Base-by-base conservation (phyloP, 2,113 vertebrate genomes). In the Lepisosteus osseus region DNA sequence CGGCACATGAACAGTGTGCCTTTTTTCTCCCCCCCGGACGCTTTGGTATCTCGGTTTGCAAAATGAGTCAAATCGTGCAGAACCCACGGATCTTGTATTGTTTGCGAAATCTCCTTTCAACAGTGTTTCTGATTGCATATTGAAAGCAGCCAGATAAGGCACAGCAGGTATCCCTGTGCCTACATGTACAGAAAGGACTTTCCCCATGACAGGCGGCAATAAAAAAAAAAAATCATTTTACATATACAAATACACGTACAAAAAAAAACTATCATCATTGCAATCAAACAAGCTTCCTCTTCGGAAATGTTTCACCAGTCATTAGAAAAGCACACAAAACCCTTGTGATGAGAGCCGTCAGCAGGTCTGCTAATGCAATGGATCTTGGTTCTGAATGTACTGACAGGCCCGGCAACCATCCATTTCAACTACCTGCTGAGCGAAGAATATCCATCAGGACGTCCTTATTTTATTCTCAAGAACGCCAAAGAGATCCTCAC, bases 151-250 rank as follows among this genome's bases (percentile, higher is more conserved):
- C 5, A 51, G 47, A 51, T 51, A 51, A 51, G 9, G 5, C 9
- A 51, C 47, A 9, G 47, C 47, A 51, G 47, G 47, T 51, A 51
- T 9, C 47, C 5, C 5, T 51, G 47, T 51, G 47, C 47, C 47
- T 51, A 51, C 29, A 29, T 29, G 29, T 29, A 29, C 29, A 2
- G 29, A 29, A 2, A 29, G 29, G 2, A 51, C 47, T 51, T 78
- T 73, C 84, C 84, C 79, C 62, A n/a, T 2, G 68, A 78, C 76
- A 77, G 76, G 82, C 76, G 79, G 76, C 80, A 85, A 87, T 84
- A 85, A 86, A 87, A 17, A 17, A 17, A 17, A 17, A 17, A 81
- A 88, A 84, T 84, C 78, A 86, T 83, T 77, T 75, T 69, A 85
- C 77, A 80, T 82, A 59, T 59, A 12, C 56, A 59, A 13, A 51